Evolutionary conservation across 2,888 invertebrate genomes (phyloP), one percentile per base, ranked within the genome.

Genomic region (Dynastes maya): DNA sequence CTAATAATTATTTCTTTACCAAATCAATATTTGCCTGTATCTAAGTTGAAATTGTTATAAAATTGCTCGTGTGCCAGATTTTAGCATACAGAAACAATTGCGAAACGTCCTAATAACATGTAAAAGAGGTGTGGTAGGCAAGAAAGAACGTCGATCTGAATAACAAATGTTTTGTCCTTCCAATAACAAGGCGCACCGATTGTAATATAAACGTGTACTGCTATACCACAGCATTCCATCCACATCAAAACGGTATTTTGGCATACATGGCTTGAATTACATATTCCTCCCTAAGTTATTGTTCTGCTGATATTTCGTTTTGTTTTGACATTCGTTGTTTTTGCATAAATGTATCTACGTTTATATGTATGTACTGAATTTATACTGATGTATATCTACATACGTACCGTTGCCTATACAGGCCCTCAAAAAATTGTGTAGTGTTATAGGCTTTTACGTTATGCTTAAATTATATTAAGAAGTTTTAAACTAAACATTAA

Each of bases 271-370:
- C 13, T 74, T 40, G 27, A 74, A 61, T 74, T 74, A 74, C 27
- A n/a, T 74, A 74, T 74, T 74, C 72, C 72, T 74, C 72, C 72
- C 61, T 61, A 58, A 22, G 16, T 61, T 74, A 74, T 74, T 74
- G 72, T 74, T 61, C 55, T 22, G 55, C n/a, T 61, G 58, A 32
- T 72, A 37, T 71, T 37, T 55, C 37, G 37, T 71, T 71, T 32
- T 22, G 72, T 61, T 72, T 61, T 58, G 11, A 13, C 40, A 63
- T 61, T 61, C 32, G 63, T 71, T 37, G 9, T 11, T 71, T 71
- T 58, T 37, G 53, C 71, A 58, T 55, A 71, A 71, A 71, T 55
- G 22, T 53, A n/a, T 16, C 13, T 53, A 53, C 32, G 32, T 37
- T 5, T 37, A 22, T 22, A 8, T 58, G 55, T 55, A 22, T 22